Evolutionary conservation across 1,140 invertebrate genomes (phyloP).

Genomic region (Cotesia glomerata): DNA sequence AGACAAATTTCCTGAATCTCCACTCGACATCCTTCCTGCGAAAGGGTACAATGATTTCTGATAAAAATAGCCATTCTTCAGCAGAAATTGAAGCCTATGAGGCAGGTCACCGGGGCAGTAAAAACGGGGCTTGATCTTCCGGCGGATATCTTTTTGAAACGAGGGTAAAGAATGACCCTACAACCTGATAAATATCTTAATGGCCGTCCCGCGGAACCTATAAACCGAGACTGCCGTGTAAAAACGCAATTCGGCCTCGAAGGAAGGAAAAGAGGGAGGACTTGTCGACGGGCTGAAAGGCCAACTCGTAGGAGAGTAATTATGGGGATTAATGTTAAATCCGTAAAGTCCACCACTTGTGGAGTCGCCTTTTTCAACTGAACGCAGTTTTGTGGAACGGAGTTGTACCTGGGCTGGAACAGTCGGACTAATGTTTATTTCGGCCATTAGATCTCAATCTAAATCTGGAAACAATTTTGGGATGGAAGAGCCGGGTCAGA

Average conservation of each 20-base stretch:
- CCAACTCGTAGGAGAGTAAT: slow-evolving; percentile 47
- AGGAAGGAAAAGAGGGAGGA: slow-evolving; percentile 38
- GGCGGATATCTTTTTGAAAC: slow-evolving; percentile 29
- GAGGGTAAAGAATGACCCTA: slow-evolving; percentile 11
- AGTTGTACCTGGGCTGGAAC: neutral
- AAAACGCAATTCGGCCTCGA: slow-evolving; percentile 37
- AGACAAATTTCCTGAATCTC: slow-evolving; percentile 16
- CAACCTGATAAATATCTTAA: slow-evolving; percentile 55
- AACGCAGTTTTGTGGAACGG: neutral
- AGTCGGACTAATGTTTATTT: slow-evolving; percentile 7
- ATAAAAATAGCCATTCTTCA: no score
- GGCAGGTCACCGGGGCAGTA: no score
- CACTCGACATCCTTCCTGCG: no score
- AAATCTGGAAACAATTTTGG: slow-evolving; percentile 17
- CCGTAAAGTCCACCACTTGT: slow-evolving; percentile 64
- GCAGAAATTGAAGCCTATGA: no score
- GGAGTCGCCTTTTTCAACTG: slow-evolving; percentile 38
- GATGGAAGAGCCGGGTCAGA: no score
- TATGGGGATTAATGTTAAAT: slow-evolving; percentile 63
- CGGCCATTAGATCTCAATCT: slow-evolving; percentile 25
- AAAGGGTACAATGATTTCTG: no score
- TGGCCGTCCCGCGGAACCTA: slow-evolving; percentile 15
- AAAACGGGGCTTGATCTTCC: neutral
- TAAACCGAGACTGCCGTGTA: slow-evolving; percentile 37
- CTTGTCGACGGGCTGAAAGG: slow-evolving; percentile 20